Conservation (phyloP, 2,888 invertebrate species). For the Aradus depressus region DNA sequence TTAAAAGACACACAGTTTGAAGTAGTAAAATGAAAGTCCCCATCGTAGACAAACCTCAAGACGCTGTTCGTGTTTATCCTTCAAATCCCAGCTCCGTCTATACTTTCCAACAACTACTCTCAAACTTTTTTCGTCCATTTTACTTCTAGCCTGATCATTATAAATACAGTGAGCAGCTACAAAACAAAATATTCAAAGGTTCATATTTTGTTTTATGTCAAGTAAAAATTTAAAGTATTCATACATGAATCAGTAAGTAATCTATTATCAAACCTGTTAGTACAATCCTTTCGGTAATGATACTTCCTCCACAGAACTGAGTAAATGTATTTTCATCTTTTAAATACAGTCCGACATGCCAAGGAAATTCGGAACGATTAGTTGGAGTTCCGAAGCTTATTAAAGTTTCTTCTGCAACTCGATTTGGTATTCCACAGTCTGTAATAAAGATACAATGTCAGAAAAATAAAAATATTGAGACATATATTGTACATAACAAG, state of each 20-base stretch:
- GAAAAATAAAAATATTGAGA: no score
- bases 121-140: conserved; percentile 29
- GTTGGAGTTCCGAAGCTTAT: conserved; percentile 34
- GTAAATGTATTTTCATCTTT: conserved; percentile 26
- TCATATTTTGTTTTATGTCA: background rate
- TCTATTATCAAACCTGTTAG: conserved; percentile 31
- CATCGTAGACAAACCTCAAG: conserved; percentile 10
- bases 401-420: conserved; percentile 29
- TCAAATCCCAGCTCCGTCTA: conserved; percentile 17
- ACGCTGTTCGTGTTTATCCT: conserved; percentile 19
- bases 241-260: background rate
- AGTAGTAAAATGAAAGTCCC: background rate
- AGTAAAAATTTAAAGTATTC: background rate
- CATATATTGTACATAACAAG: no score
- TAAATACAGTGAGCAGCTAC: conserved; percentile 40
- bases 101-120: conserved; percentile 36
- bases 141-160: conserved; percentile 30
- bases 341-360: conserved; percentile 37
- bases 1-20: background rate
- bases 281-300: conserved; percentile 35
- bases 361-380: conserved; percentile 36
- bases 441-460: no score
- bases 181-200: conserved; percentile 1
- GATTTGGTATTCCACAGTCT: conserved; percentile 36
- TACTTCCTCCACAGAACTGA: conserved; percentile 38